A percentile compares a stretch with the other conserved stretches of the same genome.
phyloP scores from a whole-genome alignment of 2,888 invertebrate species.

The Volucella inanis region DNA sequence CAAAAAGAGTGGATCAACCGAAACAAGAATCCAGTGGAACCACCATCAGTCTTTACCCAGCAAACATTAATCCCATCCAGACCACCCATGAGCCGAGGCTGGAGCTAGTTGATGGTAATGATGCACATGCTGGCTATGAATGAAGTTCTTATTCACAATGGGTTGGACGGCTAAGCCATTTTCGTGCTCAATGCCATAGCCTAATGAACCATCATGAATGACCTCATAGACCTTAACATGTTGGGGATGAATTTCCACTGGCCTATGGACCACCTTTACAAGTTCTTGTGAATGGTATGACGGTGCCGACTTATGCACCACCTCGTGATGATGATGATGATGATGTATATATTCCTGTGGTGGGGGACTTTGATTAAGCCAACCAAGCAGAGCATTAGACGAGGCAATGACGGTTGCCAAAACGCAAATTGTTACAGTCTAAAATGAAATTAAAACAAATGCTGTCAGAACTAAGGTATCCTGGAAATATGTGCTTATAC shows the following conservation, averaged over 20 bases:
- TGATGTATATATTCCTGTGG: conserved; percentile 32
- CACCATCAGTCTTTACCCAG: neutral
- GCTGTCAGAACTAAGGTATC: neutral
- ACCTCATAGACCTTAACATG: conserved; percentile 34
- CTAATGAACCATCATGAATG: conserved; percentile 15
- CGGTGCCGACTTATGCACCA: conserved; percentile 14
- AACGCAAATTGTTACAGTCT: conserved; percentile 54
- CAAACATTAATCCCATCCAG: conserved; percentile 26
- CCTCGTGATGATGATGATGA: conserved; percentile 46
- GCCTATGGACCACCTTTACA: neutral
- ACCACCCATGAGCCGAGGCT: neutral
- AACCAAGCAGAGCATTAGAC: conserved; percentile 8
- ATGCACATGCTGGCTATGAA: conserved; percentile 40
- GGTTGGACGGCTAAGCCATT: conserved; percentile 30
- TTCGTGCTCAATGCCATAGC: conserved; percentile 4
- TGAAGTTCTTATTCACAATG: conserved; percentile 44
- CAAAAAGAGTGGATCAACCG: conserved; percentile 6
- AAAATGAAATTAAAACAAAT: neutral
- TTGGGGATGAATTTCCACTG: conserved; percentile 30
- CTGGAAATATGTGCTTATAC: neutral
- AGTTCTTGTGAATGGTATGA: neutral
- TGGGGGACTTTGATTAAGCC: neutral
- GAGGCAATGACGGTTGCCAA: conserved; percentile 39
- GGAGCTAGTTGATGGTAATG: conserved; percentile 17
- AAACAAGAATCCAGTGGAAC: too few relatives aligned